A percentile compares a stretch with the other conserved stretches of the same genome.
phyloP scores from a whole-genome alignment of 2,888 invertebrate genomes.

The Oxycera nigricornis region DNA sequence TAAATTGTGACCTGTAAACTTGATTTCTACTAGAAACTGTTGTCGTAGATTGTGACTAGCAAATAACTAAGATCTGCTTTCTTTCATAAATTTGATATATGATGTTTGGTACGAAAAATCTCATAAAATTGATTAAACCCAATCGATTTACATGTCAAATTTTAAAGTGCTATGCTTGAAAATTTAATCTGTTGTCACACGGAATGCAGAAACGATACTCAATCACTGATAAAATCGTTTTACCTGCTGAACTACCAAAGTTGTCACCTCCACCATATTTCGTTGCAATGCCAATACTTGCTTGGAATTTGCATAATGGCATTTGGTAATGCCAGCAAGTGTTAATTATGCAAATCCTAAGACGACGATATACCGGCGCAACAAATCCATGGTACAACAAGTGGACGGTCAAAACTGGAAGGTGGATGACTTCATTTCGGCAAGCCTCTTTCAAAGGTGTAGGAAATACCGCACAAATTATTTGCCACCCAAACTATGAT shows the following conservation, averaged over 20 bases:
- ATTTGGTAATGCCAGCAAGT: neutral
- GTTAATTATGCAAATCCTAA: neutral
- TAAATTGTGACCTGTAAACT: too few relatives aligned
- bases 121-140: too few relatives aligned
- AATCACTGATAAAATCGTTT: neutral
- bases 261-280: neutral
- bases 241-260: neutral
- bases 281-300: conserved; percentile 11
- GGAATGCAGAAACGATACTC: too few relatives aligned
- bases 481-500: neutral
- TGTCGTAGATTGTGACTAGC: too few relatives aligned
- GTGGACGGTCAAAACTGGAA: neutral
- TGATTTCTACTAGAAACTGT: too few relatives aligned
- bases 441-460: neutral
- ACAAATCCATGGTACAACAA: neutral
- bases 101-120: too few relatives aligned
- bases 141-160: too few relatives aligned
- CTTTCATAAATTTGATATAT: too few relatives aligned
- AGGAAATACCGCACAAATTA: neutral
- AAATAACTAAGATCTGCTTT: too few relatives aligned
- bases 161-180: too few relatives aligned
- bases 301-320: conserved; percentile 12
- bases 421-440: conserved; percentile 29
- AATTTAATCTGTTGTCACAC: too few relatives aligned
- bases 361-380: neutral